Evolutionary conservation across 2,113 vertebrate species (phyloP).

Genomic region (Odocoileus hemionus): DNA sequence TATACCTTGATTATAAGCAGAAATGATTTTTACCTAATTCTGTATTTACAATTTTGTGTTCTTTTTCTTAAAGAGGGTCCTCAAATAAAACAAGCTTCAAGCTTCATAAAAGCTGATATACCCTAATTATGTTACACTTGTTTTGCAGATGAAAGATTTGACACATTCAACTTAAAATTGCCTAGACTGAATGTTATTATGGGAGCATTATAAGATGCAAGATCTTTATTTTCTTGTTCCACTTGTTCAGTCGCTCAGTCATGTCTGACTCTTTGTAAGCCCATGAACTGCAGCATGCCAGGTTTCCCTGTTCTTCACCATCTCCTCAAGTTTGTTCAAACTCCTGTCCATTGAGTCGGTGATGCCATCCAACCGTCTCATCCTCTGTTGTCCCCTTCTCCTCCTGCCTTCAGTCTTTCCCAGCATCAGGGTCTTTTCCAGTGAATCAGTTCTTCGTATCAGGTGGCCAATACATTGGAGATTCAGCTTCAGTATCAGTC

Average conservation of each 20-base stretch:
- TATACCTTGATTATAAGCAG: background rate
- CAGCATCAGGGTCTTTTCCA: background rate
- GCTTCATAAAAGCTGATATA: background rate
- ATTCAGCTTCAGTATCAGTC: background rate
- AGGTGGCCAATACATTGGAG: background rate
- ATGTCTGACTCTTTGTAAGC: background rate
- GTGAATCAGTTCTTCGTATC: background rate
- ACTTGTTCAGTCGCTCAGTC: background rate
- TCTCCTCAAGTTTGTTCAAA: background rate
- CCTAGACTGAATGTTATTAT: background rate
- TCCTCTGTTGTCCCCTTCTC: background rate
- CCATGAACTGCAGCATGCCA: rapidly evolving
- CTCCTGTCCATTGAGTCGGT: background rate
- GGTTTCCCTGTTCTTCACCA: background rate
- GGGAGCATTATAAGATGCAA: background rate
- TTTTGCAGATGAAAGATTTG: background rate
- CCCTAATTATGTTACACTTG: background rate
- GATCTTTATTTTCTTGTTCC: background rate
- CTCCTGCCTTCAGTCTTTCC: background rate
- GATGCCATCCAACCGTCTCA: background rate
- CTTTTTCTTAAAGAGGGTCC: background rate
- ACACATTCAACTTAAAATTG: background rate
- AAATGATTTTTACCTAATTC: conserved; percentile 7
- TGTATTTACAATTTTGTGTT: background rate
- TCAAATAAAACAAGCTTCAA: conserved; percentile 36